Percentiles rank a stretch among this genome's conserved stretches.
Evolutionary conservation across 2,113 vertebrate genomes (phyloP).

Genomic region (Crotalus viridis): DNA sequence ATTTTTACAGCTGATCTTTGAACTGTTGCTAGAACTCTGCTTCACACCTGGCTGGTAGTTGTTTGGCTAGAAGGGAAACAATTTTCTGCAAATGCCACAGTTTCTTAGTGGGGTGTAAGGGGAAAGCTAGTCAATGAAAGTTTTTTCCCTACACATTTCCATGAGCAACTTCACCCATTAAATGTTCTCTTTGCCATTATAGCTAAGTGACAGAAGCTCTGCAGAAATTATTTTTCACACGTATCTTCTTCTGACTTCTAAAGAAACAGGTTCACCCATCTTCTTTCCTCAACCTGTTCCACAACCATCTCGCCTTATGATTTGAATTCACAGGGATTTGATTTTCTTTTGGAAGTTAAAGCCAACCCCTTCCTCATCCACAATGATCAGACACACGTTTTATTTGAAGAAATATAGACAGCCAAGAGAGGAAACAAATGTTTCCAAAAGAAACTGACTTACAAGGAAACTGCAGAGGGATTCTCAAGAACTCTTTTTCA

Average conservation of each 20-base stretch:
- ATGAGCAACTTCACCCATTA: not conserved
- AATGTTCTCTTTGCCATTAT: not conserved
- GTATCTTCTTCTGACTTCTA: not conserved
- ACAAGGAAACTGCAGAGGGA: not conserved
- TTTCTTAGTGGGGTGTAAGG: not conserved
- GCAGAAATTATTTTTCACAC: not conserved
- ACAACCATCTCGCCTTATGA: not conserved
- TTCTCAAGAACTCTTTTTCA: not conserved
- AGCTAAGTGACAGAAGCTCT: not conserved
- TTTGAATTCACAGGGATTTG: not conserved
- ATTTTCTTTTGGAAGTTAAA: not conserved
- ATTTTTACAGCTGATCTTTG: not conserved
- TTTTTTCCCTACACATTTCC: not conserved
- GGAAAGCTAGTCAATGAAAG: not conserved
- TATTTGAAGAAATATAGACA: not conserved
- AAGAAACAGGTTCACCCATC: not conserved
- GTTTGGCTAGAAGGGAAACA: not conserved
- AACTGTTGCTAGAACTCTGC: not conserved
- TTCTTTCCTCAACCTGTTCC: not conserved
- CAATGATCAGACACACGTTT: not conserved
- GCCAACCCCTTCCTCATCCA: not conserved
- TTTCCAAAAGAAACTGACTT: not conserved
- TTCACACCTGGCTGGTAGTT: not conserved
- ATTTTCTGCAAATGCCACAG: not conserved
- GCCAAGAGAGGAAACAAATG: not conserved